Evolutionary conservation across 2,888 invertebrate genomes (phyloP), one percentile per base, ranked within the genome.

Genomic region (Orchestes rusci): DNA sequence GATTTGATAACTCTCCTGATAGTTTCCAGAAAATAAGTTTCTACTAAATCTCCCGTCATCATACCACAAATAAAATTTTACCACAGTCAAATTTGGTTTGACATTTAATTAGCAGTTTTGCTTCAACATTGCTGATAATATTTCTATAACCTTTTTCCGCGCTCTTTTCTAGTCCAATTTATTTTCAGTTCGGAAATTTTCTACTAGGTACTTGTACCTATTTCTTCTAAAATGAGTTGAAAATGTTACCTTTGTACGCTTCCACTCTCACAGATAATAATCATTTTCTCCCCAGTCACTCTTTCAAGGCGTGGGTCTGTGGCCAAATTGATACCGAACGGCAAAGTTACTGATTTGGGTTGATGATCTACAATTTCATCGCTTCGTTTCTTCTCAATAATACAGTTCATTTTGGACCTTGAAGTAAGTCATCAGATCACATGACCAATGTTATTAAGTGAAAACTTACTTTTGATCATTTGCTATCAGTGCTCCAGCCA

Each of bases 191-290:
- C n/a, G n/a, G n/a, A n/a, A n/a, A n/a, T n/a, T n/a, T n/a, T n/a
- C n/a, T n/a, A n/a, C n/a, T n/a, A n/a, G n/a, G n/a, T n/a, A n/a
- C n/a, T n/a, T n/a, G n/a, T n/a, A n/a, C n/a, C n/a, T n/a, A n/a
- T n/a, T n/a, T n/a, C n/a, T n/a, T n/a, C n/a, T n/a, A n/a, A n/a
- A n/a, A n/a, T n/a, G n/a, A n/a, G n/a, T n/a, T n/a, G n/a, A n/a
- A n/a, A n/a, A n/a, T n/a, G n/a, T 57, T 63, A 75, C 73, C 72
- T 73, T 61, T 82, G 80, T 30, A 75, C 72, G 54, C 80, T 80
- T 48, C 88, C 89, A 58, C 85, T 88, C 64, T 90, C 88, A 64
- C 91, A 92, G 64, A 87, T 80, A 64, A 92, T 89, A 20, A 86
- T 83, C 70, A 92, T 84, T 45, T 88, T 80, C 68, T 91, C 91